Conservation (phyloP, 2,797 vertebrate species). For the Tragopan temminckii region DNA sequence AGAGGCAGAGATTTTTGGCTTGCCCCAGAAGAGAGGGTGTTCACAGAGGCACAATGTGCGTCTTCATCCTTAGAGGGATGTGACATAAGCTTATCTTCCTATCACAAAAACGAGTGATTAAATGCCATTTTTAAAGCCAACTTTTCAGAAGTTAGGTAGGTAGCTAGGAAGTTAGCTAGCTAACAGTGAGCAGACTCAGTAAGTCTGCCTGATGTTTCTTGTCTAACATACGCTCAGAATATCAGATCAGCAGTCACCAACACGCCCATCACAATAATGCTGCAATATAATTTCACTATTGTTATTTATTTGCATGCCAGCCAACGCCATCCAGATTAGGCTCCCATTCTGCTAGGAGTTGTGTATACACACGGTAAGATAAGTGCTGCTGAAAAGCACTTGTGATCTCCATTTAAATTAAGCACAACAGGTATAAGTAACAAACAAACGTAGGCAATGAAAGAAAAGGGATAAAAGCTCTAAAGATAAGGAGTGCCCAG, state of each 20-base stretch:
- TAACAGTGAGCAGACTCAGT: background rate
- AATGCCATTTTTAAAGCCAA: background rate
- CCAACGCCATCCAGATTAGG: background rate
- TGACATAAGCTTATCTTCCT: background rate
- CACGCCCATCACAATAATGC: rapidly evolving
- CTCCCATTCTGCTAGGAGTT: background rate
- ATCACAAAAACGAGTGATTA: background rate
- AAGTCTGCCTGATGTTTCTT: background rate
- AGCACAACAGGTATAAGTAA: background rate
- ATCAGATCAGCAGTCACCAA: background rate
- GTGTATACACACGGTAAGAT: background rate
- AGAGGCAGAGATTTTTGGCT: background rate
- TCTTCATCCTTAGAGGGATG: background rate
- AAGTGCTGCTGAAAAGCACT: slow-evolving; percentile 24
- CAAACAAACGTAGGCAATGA: background rate
- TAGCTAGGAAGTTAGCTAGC: too few species aligned
- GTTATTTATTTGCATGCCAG: background rate
- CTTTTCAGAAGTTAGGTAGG: background rate
- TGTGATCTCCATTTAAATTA: slow-evolving; percentile 19
- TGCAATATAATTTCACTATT: background rate
- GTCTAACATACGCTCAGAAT: background rate
- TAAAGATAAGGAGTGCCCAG: slow-evolving; percentile 19
- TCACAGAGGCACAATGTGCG: background rate
- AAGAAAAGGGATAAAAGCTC: slow-evolving; percentile 21
- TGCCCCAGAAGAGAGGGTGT: background rate